These are phyloP conservation scores for Blastomussa wellsi DNA, from an alignment of 92 coral and sea anemone species.

Conservation along the genomic window DNA sequence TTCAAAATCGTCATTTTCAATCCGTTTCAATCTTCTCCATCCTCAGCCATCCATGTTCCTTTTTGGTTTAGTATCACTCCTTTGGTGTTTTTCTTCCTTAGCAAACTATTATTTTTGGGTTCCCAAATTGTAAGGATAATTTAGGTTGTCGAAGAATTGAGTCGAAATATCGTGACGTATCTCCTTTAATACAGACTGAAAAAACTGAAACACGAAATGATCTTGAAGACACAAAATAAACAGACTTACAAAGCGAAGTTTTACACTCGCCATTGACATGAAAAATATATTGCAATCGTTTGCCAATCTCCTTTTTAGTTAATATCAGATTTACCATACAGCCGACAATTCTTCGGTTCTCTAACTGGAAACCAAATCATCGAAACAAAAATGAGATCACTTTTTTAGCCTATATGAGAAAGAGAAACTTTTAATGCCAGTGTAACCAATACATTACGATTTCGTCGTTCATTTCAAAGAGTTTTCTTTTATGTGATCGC, in stretches of 20 bases:
- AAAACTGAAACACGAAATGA: background rate
- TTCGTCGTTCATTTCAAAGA: background rate
- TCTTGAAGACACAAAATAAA: background rate
- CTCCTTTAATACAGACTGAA: background rate
- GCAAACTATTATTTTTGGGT: too few species aligned
- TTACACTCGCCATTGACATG: slow-evolving; percentile 18
- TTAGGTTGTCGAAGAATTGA: too few species aligned
- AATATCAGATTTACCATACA: background rate
- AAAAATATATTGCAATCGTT: background rate
- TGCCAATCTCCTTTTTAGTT: background rate
- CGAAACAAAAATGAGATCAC: background rate
- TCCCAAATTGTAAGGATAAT: too few species aligned
- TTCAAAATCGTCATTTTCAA: too few species aligned
- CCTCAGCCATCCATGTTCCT: too few species aligned
- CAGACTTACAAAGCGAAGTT: background rate
- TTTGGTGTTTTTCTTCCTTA: too few species aligned
- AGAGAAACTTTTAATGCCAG: background rate
- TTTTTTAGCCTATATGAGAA: background rate
- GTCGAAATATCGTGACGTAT: too few species aligned
- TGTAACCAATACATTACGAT: background rate
- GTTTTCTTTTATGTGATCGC: background rate
- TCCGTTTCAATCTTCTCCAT: too few species aligned
- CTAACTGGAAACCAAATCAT: background rate
- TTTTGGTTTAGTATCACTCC: too few species aligned
- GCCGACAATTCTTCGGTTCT: background rate